phyloP scores from a whole-genome alignment of 2,797 vertebrate species.

The Adelosebastes latens region DNA sequence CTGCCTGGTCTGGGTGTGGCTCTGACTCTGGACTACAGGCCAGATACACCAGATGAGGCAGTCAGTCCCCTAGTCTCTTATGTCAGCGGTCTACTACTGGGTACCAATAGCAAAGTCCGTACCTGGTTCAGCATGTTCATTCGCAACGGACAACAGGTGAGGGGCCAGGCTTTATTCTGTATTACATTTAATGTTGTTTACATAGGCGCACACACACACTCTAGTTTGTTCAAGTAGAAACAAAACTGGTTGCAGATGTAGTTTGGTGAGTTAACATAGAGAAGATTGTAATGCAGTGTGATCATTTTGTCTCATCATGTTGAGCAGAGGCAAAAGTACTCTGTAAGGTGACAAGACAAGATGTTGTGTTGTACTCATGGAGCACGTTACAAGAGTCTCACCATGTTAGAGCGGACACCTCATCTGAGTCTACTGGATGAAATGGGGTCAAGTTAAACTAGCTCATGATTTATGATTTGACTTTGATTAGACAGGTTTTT shows the following conservation, averaged over 20 bases:
- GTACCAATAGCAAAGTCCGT: constrained; percentile 96
- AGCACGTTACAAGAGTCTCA: not conserved
- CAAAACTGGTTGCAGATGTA: not conserved
- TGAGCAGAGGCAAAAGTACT: not conserved
- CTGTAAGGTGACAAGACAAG: not conserved
- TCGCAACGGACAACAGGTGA: constrained; percentile 96
- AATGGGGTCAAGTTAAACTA: not conserved
- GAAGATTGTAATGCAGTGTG: not conserved
- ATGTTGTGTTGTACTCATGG: not conserved
- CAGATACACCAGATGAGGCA: constrained; percentile 90
- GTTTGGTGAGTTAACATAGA: not conserved
- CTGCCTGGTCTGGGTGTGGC: constrained; percentile 96
- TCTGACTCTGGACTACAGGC: constrained; percentile 97
- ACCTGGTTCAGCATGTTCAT: constrained; percentile 99
- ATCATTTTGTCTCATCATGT: not conserved
- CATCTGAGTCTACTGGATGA: not conserved
- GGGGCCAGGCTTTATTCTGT: not conserved
- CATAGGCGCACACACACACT: not conserved
- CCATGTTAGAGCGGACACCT: not conserved
- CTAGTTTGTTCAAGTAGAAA: not conserved
- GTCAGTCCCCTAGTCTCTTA: constrained; percentile 98
- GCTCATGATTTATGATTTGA: not conserved
- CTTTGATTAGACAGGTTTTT: not conserved
- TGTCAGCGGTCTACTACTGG: constrained; percentile 94
- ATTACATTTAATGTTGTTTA: not conserved